A percentile compares a stretch with the other conserved stretches of the same genome.
Evolutionary conservation across 2,113 vertebrate species (phyloP).

Genomic region (human (Homo sapiens)): DNA sequence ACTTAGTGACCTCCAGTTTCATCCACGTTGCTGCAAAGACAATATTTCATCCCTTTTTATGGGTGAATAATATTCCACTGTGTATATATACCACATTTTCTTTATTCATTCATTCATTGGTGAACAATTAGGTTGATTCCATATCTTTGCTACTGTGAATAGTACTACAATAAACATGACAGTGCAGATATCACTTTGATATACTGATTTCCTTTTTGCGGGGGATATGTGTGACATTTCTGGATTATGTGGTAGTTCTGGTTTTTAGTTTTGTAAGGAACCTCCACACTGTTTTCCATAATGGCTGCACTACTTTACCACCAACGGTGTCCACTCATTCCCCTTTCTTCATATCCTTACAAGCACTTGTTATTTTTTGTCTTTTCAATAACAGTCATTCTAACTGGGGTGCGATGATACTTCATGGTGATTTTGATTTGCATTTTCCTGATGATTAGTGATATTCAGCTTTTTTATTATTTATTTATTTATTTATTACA

Average conservation of each 20-base stretch:
- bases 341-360: not conserved
- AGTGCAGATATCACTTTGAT: not conserved
- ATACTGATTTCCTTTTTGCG: not conserved
- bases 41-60: not conserved
- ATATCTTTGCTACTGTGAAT: not conserved
- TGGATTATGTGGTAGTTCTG: not conserved
- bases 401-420: not conserved
- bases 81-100: not conserved
- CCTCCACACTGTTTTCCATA: not conserved
- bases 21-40: not conserved
- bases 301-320: not conserved
- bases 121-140: not conserved
- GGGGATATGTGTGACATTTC: not conserved
- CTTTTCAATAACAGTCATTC: not conserved
- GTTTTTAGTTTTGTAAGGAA: not conserved
- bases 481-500: not conserved
- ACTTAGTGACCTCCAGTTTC: not conserved
- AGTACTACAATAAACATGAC: not conserved
- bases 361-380: not conserved
- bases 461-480: not conserved
- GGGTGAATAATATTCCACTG: not conserved
- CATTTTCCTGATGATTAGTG: not conserved
- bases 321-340: not conserved
- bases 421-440: not conserved
- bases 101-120: not conserved